These are phyloP conservation scores for Lasioglossum zephyrum DNA, from an alignment of 2,888 invertebrate species.

Conservation along the genomic window DNA sequence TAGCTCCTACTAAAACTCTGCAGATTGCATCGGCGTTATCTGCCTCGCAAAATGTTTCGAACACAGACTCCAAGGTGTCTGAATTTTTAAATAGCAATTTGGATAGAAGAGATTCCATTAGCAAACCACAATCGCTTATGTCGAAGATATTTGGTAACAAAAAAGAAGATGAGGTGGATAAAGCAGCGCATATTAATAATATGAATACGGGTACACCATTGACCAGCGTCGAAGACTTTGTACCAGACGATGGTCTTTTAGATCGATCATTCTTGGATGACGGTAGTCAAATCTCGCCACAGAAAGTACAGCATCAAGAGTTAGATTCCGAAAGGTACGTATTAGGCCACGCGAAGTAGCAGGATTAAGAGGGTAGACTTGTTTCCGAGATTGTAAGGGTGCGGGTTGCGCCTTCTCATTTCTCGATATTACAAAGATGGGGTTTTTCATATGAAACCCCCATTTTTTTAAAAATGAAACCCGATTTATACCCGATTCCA, in stretches of 20 bases:
- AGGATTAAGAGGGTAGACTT: not conserved
- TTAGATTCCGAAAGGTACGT: slow-evolving; percentile 86
- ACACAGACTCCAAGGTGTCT: slow-evolving; percentile 64
- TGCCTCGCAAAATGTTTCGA: slow-evolving; percentile 59
- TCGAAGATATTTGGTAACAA: slow-evolving; percentile 81
- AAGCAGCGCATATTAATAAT: slow-evolving; percentile 60
- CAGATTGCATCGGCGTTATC: slow-evolving; percentile 43
- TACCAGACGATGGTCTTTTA: slow-evolving; percentile 90
- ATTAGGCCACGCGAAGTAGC: not conserved
- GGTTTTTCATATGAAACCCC: not conserved
- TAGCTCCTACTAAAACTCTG: slow-evolving; percentile 43
- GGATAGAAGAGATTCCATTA: slow-evolving; percentile 72
- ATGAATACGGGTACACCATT: slow-evolving; percentile 74
- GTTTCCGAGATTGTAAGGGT: too few relatives aligned
- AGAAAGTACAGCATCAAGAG: slow-evolving; percentile 82
- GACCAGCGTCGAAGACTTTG: slow-evolving; percentile 89
- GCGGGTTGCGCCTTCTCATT: too few relatives aligned
- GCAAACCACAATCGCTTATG: slow-evolving; percentile 76
- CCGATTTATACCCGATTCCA: too few relatives aligned
- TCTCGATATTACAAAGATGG: too few relatives aligned
- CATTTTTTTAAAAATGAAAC: too few relatives aligned
- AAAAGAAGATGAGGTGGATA: slow-evolving; percentile 80
- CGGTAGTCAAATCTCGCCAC: slow-evolving; percentile 83
- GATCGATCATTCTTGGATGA: slow-evolving; percentile 92
- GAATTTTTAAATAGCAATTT: slow-evolving; percentile 62